Evolutionary conservation across 2,888 invertebrate species (phyloP), one percentile per base, ranked within the genome.

Genomic region (Tipula confusa): DNA sequence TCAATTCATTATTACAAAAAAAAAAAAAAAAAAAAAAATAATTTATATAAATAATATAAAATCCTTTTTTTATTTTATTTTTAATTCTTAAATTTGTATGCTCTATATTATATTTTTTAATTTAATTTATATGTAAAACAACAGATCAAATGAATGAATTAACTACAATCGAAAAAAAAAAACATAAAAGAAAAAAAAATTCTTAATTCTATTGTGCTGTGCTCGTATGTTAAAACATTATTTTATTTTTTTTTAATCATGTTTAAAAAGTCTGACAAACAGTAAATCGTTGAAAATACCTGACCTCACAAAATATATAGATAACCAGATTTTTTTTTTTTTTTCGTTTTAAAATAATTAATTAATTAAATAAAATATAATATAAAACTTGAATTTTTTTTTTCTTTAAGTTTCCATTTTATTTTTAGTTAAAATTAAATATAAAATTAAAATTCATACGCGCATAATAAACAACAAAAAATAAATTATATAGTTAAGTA

Each of bases 31-130:
- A 38, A 38, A 9, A 64, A 48, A 48, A 64, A 9, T 64, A 64
- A 64, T 64, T 64, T 64, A 64, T 64, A 64, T 64, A 64, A 64
- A 64, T 64, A 64, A 64, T 64, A 64, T 64, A 64, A 64, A 43
- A 64, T 64, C 64, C 64, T 64, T 64, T 15, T 15, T n/a, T n/a
- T 43, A 15, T 43, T 64, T 24, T 64, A 64, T 2, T 33, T 33
- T 33, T 33, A 33, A 33, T n/a, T n/a, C n/a, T n/a, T n/a, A n/a
- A n/a, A 43, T 64, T 64, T 64, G 9, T 64, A 64, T 64, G 64
- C 64, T 64, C 64, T 64, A 64, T 64, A 64, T 24, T 64, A 64
- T 64, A n/a, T 64, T 43, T 64, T 64, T 64, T 64, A 64, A 64
- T 24, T 64, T 64, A 64, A 64, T 64, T 64, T 64, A 64, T 64